Conservation (phyloP, 1,140 invertebrate genomes). For the Anoplolepis gracilipes region DNA sequence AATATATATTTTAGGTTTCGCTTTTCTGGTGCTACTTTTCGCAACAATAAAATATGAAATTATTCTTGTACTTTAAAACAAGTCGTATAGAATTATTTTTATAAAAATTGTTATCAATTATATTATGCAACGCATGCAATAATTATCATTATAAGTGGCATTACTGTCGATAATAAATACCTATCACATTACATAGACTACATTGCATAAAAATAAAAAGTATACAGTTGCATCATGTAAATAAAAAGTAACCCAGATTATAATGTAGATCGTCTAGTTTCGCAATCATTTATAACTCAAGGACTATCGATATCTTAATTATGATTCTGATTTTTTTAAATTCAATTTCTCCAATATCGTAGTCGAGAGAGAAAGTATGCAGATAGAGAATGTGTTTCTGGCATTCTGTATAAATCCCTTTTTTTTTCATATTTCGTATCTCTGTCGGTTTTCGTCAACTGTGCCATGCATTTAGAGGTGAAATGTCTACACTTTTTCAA, state of each 20-base stretch:
- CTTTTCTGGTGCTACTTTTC: too few species aligned
- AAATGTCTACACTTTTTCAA: conserved; percentile 11
- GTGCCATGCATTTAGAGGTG: not conserved
- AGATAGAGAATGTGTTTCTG: not conserved
- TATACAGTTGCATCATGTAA: not conserved
- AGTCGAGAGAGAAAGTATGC: conserved; percentile 12
- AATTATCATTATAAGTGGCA: not conserved
- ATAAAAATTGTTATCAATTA: too few species aligned
- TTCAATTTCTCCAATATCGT: not conserved
- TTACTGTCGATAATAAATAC: not conserved
- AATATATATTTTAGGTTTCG: too few species aligned
- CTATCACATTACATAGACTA: not conserved
- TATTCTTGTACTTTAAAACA: too few species aligned
- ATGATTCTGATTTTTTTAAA: not conserved
- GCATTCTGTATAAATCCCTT: not conserved
- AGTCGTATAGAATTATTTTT: too few species aligned
- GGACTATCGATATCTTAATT: not conserved
- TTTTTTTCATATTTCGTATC: not conserved
- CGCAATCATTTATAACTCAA: not conserved
- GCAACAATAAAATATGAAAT: too few species aligned
- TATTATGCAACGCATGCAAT: not conserved
- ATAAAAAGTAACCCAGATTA: not conserved
- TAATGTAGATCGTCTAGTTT: not conserved
- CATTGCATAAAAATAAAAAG: not conserved
- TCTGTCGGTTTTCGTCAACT: not conserved